Evolutionary conservation across 2,888 invertebrate species (phyloP).

Genomic region (Watsonalla binaria): DNA sequence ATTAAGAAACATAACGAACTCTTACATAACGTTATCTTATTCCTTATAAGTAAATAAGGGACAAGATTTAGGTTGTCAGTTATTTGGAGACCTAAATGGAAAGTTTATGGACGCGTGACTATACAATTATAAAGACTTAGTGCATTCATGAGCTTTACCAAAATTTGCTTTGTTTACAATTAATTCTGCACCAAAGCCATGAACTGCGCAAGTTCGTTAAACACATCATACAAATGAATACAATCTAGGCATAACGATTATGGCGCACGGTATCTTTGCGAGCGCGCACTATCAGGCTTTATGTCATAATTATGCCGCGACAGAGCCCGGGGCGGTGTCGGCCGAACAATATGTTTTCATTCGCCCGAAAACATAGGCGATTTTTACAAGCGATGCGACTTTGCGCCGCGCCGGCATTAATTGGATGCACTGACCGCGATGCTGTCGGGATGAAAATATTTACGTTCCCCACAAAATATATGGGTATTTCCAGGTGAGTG

Average conservation of each 20-base stretch:
- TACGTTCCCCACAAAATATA: slow-evolving; percentile 50
- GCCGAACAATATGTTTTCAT: slow-evolving; percentile 40
- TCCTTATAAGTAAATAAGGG: no score
- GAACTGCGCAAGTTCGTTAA: neutral
- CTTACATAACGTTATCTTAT: no score
- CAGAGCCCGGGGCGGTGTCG: slow-evolving; percentile 16
- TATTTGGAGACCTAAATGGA: no score
- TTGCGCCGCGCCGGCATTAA: slow-evolving; percentile 49
- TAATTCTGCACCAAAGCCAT: neutral
- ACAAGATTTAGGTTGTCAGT: no score
- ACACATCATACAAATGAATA: slow-evolving; percentile 17
- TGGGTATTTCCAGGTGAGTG: slow-evolving; percentile 54
- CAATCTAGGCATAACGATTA: slow-evolving; percentile 30
- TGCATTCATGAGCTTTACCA: no score
- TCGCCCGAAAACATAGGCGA: slow-evolving; percentile 34
- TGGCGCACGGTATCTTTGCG: slow-evolving; percentile 32
- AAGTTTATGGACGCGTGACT: no score
- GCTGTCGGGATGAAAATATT: slow-evolving; percentile 54
- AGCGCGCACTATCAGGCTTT: slow-evolving; percentile 40
- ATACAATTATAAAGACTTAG: no score
- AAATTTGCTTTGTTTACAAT: neutral
- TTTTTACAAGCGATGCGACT: slow-evolving; percentile 51
- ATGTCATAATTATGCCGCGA: slow-evolving; percentile 42
- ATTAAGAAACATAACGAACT: no score
- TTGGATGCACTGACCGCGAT: slow-evolving; percentile 66